Base-by-base conservation (phyloP, 2,797 vertebrate species). In the Octomys mimax region DNA sequence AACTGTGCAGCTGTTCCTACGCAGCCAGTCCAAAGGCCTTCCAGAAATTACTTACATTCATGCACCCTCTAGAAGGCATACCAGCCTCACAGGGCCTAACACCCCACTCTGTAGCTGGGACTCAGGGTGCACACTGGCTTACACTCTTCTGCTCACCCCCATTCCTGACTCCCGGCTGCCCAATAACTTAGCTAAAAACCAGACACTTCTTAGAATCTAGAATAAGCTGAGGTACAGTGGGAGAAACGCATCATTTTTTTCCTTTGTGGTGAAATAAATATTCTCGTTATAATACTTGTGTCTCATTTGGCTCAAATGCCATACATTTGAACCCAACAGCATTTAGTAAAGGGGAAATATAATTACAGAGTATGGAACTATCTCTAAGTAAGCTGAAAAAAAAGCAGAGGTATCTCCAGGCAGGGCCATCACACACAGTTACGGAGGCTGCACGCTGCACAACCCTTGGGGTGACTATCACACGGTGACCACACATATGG, bases 1-100 rank as follows among this genome's bases (percentile, higher is more conserved):
- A 95, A 92, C 97, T 90, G 97, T 64, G 98, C 98, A 99, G 99
- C 99, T 99, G 99, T 99, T 99, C 98, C 98, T 97, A 95, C 97
- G 98, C 97, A 98, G 98, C 99, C 99, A 99, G 98, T 98, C 98
- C 96, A 95, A 97, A 98, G 98, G 97, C 98, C 98, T 98, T 98
- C 98, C 97, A 98, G 97, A 98, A 99, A 98, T 98, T 98, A 98
- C 98, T 98, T 98, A 98, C 98, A 99, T 99, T 98, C 98, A 98
- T 96, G 97, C 95, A 97, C 33, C 49, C 66, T 95, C 80, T 42
- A 12, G 46, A 24, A 8, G 5, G 19, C 24, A 88, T 54, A 59
- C 57, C 78, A 46, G 68, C 39, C 73, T 66, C 18, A 7, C 68
- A 26, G 64, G 68, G 46, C 85, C 61, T 36, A 78, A 62, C 59